A percentile compares a stretch with the other conserved stretches of the same genome.
These are phyloP conservation scores for Cancer borealis DNA, from an alignment of 2,888 invertebrate species.

Conservation along the genomic window DNA sequence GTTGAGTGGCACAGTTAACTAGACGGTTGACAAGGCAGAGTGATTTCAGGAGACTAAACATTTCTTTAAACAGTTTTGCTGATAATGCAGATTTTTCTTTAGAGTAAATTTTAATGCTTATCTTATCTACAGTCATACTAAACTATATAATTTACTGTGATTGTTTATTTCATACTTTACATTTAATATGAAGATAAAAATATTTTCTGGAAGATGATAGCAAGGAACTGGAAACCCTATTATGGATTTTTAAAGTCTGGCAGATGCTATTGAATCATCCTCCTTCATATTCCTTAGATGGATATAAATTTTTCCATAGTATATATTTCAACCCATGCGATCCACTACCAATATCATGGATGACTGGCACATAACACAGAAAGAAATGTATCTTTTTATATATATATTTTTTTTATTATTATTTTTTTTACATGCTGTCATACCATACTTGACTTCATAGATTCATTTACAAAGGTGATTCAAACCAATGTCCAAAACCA, in stretches of 20 bases:
- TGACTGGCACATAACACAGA: background rate
- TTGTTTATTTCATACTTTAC: background rate
- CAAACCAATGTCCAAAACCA: background rate
- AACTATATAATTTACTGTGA: background rate
- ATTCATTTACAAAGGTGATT: background rate
- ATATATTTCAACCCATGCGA: background rate
- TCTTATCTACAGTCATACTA: background rate
- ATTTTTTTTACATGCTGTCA: background rate
- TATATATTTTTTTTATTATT: too few relatives aligned
- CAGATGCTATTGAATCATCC: background rate
- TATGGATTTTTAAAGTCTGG: background rate
- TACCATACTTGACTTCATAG: background rate
- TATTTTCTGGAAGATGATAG: background rate
- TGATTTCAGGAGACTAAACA: background rate
- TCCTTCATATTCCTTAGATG: too few relatives aligned
- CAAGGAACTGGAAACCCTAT: background rate
- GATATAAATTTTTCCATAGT: too few relatives aligned
- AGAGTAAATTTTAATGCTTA: background rate
- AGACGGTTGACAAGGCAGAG: background rate
- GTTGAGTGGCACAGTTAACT: background rate
- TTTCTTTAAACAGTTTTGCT: background rate
- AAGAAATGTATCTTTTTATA: background rate
- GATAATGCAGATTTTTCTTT: background rate
- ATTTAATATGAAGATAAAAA: background rate
- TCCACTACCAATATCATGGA: background rate